Conservation (phyloP, 2,888 invertebrate genomes). For the Drepana falcataria region DNA sequence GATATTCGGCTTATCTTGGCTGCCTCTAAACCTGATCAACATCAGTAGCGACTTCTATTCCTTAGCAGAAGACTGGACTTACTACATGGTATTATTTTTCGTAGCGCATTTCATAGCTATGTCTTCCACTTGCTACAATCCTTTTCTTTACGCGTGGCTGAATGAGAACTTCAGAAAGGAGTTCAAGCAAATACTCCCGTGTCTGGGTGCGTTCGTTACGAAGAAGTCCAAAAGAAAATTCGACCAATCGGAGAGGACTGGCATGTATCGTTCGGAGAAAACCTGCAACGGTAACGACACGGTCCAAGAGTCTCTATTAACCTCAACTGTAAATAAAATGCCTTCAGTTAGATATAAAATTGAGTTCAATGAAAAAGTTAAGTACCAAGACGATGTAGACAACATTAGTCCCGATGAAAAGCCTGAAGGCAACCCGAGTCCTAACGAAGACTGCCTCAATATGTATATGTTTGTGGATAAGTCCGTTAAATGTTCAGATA, state of each 20-base stretch:
- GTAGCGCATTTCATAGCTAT: slow-evolving; percentile 92
- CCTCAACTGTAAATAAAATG: slow-evolving; percentile 63
- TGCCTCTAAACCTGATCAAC: slow-evolving; percentile 89
- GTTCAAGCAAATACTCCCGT: slow-evolving; percentile 87
- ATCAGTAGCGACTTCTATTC: slow-evolving; percentile 84
- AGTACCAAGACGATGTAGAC: slow-evolving; percentile 46
- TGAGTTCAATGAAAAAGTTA: slow-evolving; percentile 58
- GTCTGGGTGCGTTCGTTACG: slow-evolving; percentile 72
- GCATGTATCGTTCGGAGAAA: slow-evolving; percentile 67
- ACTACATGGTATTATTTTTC: slow-evolving; percentile 88
- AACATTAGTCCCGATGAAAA: slow-evolving; percentile 72
- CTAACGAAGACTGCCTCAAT: slow-evolving; percentile 67
- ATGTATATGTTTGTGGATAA: slow-evolving; percentile 75
- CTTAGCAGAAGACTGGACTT: slow-evolving; percentile 81
- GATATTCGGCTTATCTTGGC: slow-evolving; percentile 92
- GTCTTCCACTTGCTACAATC: slow-evolving; percentile 97
- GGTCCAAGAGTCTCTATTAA: slow-evolving; percentile 66
- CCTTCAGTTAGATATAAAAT: slow-evolving; percentile 69
- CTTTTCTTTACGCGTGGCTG: slow-evolving; percentile 96
- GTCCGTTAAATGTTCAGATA: slow-evolving; percentile 59
- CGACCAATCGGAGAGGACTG: slow-evolving; percentile 66
- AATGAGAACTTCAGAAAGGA: slow-evolving; percentile 96
- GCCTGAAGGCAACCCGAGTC: slow-evolving; percentile 61
- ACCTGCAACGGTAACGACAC: slow-evolving; percentile 73
- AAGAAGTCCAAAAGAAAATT: slow-evolving; percentile 59